phyloP scores from a whole-genome alignment of 2,113 vertebrate genomes.

The Numenius arquata region DNA sequence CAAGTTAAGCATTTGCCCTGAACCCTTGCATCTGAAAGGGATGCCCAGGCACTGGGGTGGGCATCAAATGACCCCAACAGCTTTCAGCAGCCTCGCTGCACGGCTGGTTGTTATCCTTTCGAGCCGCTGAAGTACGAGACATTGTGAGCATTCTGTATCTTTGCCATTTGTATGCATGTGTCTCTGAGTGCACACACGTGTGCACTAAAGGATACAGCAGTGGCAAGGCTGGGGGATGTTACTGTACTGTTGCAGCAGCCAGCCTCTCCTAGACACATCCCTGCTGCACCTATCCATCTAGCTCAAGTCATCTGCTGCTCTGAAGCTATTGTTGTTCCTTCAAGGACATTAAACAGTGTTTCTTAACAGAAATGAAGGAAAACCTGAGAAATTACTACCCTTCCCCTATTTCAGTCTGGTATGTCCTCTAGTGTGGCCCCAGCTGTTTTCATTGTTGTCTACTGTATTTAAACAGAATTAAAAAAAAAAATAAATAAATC shows the following conservation, averaged over 20 bases:
- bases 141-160: background rate
- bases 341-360: background rate
- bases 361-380: background rate
- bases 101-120: background rate
- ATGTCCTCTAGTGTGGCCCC: background rate
- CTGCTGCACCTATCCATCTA: background rate
- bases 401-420: background rate
- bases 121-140: background rate
- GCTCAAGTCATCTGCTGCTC: background rate
- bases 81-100: background rate
- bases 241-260: background rate
- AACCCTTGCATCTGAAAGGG: background rate
- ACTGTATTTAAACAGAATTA: background rate
- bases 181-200: background rate
- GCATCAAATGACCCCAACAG: accelerated
- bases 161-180: background rate
- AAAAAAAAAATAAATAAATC: background rate
- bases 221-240: background rate
- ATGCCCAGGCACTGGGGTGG: background rate
- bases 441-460: background rate
- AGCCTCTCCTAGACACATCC: background rate
- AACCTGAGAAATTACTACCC: background rate
- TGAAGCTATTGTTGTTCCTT: background rate
- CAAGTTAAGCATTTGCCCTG: background rate
- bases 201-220: background rate